Evolutionary conservation across 2,797 vertebrate genomes (phyloP).

Genomic region (Sorex maritimensis): DNA sequence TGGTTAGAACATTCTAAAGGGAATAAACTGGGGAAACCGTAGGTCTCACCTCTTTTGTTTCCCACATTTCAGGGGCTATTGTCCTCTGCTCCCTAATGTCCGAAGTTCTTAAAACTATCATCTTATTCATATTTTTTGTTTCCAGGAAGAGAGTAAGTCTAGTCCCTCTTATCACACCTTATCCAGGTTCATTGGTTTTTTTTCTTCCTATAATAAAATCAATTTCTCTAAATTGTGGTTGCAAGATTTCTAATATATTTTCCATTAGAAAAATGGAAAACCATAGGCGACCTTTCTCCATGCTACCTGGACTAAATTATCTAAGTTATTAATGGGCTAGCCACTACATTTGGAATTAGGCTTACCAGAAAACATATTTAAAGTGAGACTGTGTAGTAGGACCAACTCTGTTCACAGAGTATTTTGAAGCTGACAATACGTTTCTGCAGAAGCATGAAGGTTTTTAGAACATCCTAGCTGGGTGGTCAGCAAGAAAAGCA

Average conservation of each 20-base stretch:
- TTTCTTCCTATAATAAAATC: not conserved
- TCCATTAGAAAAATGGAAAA: constrained; percentile 24
- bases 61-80: not conserved
- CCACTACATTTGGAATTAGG: constrained; percentile 29
- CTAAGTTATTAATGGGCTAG: not conserved
- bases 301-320: not conserved
- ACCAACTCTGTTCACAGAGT: constrained; percentile 12
- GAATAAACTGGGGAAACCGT: not conserved
- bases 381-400: not conserved
- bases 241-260: not conserved
- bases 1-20: not conserved
- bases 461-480: not conserved
- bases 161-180: not conserved
- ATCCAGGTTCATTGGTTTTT: not conserved
- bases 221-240: constrained; percentile 9
- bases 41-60: constrained; percentile 9
- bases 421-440: not conserved
- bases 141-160: not conserved
- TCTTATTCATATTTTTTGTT: not conserved
- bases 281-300: not conserved
- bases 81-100: not conserved
- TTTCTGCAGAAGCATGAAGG: not conserved
- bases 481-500: not conserved
- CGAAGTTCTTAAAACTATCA: not conserved
- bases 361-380: not conserved